Conservation (phyloP, 2,888 invertebrate species). For the Myathropa florea region DNA sequence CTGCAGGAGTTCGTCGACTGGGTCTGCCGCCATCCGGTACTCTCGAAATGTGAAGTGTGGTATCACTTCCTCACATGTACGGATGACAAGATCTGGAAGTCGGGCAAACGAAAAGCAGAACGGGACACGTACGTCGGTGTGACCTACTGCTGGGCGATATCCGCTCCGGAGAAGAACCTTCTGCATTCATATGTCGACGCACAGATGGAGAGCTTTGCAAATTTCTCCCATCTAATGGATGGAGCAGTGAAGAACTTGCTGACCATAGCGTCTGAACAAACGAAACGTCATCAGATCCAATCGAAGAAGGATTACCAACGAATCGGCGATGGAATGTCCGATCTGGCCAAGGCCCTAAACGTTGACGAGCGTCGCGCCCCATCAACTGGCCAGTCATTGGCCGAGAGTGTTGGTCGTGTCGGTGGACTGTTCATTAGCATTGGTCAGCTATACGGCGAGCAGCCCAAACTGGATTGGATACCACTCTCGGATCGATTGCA, state of each 20-base stretch:
- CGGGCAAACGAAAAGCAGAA: slow-evolving; percentile 96
- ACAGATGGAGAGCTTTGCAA: slow-evolving; percentile 91
- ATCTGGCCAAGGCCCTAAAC: slow-evolving; percentile 91
- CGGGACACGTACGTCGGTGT: slow-evolving; percentile 94
- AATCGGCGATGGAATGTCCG: slow-evolving; percentile 92
- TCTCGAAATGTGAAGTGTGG: slow-evolving; percentile 96
- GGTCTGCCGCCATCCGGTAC: slow-evolving; percentile 97
- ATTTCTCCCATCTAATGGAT: slow-evolving; percentile 93
- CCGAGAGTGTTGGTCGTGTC: slow-evolving; percentile 90
- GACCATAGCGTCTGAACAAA: slow-evolving; percentile 90
- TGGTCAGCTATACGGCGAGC: slow-evolving; percentile 93
- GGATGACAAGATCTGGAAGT: slow-evolving; percentile 98
- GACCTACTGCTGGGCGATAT: slow-evolving; percentile 94
- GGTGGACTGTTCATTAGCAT: slow-evolving; percentile 95
- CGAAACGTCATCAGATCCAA: slow-evolving; percentile 89
- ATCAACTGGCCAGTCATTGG: slow-evolving; percentile 85
- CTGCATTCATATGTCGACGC: slow-evolving; percentile 88
- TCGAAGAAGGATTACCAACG: slow-evolving; percentile 91
- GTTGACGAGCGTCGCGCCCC: slow-evolving; percentile 85
- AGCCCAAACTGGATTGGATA: slow-evolving; percentile 94
- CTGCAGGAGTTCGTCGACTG: slow-evolving; percentile 98
- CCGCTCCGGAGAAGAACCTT: slow-evolving; percentile 90
- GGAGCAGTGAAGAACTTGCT: slow-evolving; percentile 91
- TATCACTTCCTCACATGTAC: slow-evolving; percentile 98
- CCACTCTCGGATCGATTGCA: slow-evolving; percentile 94